Evolutionary conservation across 2,113 vertebrate genomes (phyloP).

Genomic region (Amazona guildingii): DNA sequence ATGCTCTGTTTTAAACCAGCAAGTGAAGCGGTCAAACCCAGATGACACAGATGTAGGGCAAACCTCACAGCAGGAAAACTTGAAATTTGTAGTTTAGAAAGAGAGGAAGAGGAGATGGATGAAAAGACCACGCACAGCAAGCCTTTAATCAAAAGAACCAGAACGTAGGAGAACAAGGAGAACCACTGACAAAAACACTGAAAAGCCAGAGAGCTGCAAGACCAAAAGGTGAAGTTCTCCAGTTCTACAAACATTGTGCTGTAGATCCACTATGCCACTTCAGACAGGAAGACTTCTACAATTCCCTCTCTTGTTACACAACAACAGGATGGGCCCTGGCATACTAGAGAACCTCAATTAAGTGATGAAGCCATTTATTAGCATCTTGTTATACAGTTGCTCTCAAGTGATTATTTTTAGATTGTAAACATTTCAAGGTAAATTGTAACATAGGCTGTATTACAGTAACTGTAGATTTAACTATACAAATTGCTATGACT

Average conservation of each 20-base stretch:
- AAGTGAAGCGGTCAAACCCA: not conserved
- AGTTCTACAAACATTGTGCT: not conserved
- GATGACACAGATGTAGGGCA: accelerated
- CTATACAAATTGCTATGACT: not conserved
- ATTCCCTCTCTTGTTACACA: not conserved
- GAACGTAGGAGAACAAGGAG: not conserved
- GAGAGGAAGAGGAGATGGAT: not conserved
- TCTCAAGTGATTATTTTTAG: not conserved
- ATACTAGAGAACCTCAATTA: not conserved
- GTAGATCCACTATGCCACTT: not conserved
- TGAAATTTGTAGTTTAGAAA: not conserved
- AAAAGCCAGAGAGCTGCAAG: not conserved
- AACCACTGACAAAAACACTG: not conserved
- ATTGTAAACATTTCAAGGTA: not conserved
- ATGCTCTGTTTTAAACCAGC: not conserved
- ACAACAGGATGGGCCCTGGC: accelerated
- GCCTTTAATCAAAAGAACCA: not conserved
- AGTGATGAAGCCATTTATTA: not conserved
- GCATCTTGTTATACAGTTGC: not conserved
- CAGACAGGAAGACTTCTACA: not conserved
- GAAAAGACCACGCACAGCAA: not conserved
- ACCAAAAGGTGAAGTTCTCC: not conserved
- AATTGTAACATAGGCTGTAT: not conserved
- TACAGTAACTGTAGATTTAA: not conserved
- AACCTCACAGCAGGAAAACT: not conserved